Percentiles rank a stretch among this genome's conserved stretches.
These are phyloP conservation scores for Tetrao urogallus DNA, from an alignment of 2,113 vertebrate species.

Conservation along the genomic window DNA sequence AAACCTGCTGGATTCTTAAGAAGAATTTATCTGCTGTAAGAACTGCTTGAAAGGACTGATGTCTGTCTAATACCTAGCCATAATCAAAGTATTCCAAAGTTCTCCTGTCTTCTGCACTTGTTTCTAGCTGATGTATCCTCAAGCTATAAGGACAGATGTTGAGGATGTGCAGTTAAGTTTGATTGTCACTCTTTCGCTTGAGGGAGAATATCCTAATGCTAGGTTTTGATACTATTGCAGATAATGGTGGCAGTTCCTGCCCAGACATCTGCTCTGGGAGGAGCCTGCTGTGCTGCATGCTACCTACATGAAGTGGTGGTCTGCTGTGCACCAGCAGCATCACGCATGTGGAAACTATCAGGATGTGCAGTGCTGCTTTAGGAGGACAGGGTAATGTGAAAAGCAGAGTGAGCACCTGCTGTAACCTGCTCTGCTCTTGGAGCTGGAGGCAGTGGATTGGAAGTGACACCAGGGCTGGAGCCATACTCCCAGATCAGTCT, in stretches of 20 bases:
- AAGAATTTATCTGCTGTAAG: not conserved
- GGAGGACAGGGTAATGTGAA: not conserved
- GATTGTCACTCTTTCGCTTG: not conserved
- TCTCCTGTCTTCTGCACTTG: not conserved
- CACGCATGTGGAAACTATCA: fast-evolving
- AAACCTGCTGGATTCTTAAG: not conserved
- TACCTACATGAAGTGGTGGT: fast-evolving
- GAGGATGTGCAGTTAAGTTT: not conserved
- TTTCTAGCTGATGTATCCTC: not conserved
- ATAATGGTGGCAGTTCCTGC: not conserved
- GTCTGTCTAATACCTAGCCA: not conserved
- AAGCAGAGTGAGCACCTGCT: fast-evolving
- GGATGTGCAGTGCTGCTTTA: not conserved
- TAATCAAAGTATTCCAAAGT: not conserved
- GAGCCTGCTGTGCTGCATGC: not conserved
- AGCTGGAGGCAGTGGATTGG: not conserved
- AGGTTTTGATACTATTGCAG: not conserved
- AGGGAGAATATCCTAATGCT: not conserved
- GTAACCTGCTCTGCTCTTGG: not conserved
- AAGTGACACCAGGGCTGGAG: not conserved
- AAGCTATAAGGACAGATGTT: not conserved
- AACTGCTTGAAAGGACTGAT: not conserved
- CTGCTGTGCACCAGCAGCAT: not conserved
- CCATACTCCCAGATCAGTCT: not conserved
- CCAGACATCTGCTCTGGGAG: not conserved